phyloP scores from a whole-genome alignment of 1,140 invertebrate genomes.

The Scaptodrosophila lebanonensis region DNA sequence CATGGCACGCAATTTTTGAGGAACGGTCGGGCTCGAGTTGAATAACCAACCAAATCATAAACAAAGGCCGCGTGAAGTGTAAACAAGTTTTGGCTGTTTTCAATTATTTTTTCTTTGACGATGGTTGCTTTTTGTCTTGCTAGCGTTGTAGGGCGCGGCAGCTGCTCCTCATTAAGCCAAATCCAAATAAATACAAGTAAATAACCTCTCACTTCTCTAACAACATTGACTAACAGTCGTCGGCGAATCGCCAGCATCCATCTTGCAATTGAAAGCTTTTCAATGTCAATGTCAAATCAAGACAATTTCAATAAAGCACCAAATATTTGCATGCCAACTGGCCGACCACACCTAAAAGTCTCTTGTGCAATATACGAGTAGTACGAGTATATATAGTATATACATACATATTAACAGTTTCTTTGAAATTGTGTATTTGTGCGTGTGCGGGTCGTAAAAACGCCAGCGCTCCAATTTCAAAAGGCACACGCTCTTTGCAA shows the following conservation, averaged over 20 bases:
- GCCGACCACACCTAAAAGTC: too few relatives aligned
- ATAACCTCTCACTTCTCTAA: too few relatives aligned
- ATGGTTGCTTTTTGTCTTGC: conserved; percentile 3
- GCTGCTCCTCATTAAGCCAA: conserved; percentile 32
- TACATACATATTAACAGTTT: too few relatives aligned
- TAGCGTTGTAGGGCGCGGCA: conserved; percentile 38
- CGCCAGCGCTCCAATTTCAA: conserved; percentile 15
- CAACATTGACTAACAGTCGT: neutral
- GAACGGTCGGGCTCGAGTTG: conserved; percentile 38
- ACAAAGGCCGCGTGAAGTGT: conserved; percentile 16
- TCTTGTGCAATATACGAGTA: too few relatives aligned
- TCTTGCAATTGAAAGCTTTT: conserved; percentile 30
- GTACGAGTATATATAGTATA: too few relatives aligned
- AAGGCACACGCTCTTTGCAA: too few relatives aligned
- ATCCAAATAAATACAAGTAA: conserved; percentile 13
- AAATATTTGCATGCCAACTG: too few relatives aligned
- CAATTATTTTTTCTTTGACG: conserved; percentile 1
- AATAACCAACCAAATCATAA: conserved; percentile 57
- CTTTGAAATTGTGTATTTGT: neutral
- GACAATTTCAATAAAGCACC: neutral
- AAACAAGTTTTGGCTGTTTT: conserved; percentile 39
- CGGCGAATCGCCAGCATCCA: too few relatives aligned
- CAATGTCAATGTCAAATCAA: conserved; percentile 70
- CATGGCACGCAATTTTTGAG: conserved; percentile 64
- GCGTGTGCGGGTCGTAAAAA: conserved; percentile 16